Evolutionary conservation across 2,113 vertebrate species (phyloP), one percentile per base, ranked within the genome.

Genomic region (Ramphastos sulfuratus): DNA sequence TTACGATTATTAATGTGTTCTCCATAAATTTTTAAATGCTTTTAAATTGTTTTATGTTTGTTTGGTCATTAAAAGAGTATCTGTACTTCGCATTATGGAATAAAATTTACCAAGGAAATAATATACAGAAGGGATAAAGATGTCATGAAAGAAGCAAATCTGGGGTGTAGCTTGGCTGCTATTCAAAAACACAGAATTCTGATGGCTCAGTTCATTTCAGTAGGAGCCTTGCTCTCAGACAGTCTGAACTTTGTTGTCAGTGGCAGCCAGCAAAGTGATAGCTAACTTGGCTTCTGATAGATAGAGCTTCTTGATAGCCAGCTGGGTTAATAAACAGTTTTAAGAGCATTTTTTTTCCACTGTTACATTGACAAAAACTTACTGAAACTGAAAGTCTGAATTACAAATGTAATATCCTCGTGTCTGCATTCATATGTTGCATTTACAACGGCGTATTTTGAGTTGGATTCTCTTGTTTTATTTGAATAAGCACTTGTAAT

Each of bases 151-250:
- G 67, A 85, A 89, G 19, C 8, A 75, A 37, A 92, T 87, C 79
- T 78, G 42, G 33, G 48, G 28, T 80, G 17, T 28, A 74, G 31
- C 64, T 94, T 94, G 91, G 69, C 85, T 94, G 75, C 54, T 30
- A 35, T 86, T 93, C 89, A 95, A 92, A 95, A 91, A 90, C 44
- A 28, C 60, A 63, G 27, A 87, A 37, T 61, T 92, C 56, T 86
- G 65, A 46, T 69, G 74, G n/a, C 69, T 94, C 37, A 21, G 35
- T 82, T 78, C 55, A 30, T 82, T 90, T 90, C 50, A 50, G 67
- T 60, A 55, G 46, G 72, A 93, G 72, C 39, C 60, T 65, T 94
- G 39, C 71, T 90, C 54, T 94, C 78, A 94, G 48, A 33, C 48
- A 44, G 50, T 31, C 77, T 90, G 71, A 90, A 95, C 37, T 85